Evolutionary conservation across 2,797 vertebrate genomes (phyloP).

Genomic region (Protosalanx chinensis): DNA sequence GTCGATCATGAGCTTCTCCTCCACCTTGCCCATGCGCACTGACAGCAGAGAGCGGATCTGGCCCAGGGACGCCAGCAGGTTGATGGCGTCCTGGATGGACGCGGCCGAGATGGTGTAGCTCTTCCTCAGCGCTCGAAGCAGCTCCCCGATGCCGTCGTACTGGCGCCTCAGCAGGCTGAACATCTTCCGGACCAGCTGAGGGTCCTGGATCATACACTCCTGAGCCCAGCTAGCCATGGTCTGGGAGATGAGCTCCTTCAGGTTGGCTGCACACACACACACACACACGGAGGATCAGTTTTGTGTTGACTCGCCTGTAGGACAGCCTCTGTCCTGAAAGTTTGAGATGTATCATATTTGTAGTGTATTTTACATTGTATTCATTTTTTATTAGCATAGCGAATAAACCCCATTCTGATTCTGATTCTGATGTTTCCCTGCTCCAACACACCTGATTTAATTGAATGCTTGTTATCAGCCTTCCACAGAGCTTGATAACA

Average conservation of each 20-base stretch:
- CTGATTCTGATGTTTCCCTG: no score
- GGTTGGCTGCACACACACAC: conserved; percentile 73
- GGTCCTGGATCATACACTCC: conserved; percentile 90
- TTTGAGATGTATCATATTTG: no score
- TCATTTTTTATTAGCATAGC: no score
- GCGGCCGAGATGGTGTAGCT: conserved; percentile 92
- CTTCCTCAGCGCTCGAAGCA: conserved; percentile 88
- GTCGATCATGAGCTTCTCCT: background rate
- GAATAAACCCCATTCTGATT: no score
- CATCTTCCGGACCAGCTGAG: conserved; percentile 90
- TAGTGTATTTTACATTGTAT: no score
- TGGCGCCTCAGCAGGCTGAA: conserved; percentile 91
- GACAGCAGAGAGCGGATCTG: conserved; percentile 91
- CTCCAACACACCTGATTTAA: no score
- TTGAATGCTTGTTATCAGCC: no score
- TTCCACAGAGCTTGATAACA: no score
- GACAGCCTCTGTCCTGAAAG: no score
- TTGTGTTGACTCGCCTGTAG: background rate
- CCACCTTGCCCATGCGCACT: background rate
- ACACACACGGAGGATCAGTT: background rate
- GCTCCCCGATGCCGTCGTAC: conserved; percentile 93
- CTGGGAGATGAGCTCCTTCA: conserved; percentile 95
- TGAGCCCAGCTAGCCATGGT: conserved; percentile 96
- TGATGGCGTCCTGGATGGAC: conserved; percentile 90
- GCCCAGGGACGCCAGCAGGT: conserved; percentile 88